These are phyloP conservation scores for Isurus oxyrinchus DNA, from an alignment of 2,113 vertebrate genomes.

Conservation along the genomic window DNA sequence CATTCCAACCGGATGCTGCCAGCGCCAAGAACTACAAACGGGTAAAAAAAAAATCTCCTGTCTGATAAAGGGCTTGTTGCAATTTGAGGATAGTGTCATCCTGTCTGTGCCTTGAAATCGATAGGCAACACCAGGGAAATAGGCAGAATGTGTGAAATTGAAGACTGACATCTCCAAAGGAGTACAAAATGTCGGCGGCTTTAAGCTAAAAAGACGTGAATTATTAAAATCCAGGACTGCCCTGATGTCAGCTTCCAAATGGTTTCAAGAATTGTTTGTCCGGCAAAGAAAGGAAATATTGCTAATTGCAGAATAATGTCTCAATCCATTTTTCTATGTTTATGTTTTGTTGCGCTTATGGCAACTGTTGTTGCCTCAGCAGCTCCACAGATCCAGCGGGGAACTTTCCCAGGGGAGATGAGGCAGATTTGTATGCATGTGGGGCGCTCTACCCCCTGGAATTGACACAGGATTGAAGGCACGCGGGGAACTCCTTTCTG, in stretches of 20 bases:
- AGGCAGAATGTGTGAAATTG: background rate
- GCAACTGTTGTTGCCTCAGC: background rate
- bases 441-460: no score
- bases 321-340: background rate
- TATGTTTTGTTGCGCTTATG: background rate
- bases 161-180: background rate
- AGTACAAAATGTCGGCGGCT: no score
- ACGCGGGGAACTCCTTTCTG: no score
- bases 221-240: background rate
- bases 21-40: constrained; percentile 9
- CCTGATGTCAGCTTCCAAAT: background rate
- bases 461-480: no score
- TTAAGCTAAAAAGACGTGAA: background rate
- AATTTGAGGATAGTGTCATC: background rate
- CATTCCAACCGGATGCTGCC: background rate
- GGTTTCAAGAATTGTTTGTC: background rate
- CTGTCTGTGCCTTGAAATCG: background rate
- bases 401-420: no score
- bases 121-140: background rate
- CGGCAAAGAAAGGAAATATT: background rate
- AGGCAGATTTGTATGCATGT: no score
- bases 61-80: background rate
- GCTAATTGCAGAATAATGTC: background rate
- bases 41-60: background rate
- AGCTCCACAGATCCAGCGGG: no score